Percentiles rank a stretch among this genome's conserved stretches.
Evolutionary conservation across 2,888 invertebrate species (phyloP).

Genomic region (Petrolisthes manimaculis): DNA sequence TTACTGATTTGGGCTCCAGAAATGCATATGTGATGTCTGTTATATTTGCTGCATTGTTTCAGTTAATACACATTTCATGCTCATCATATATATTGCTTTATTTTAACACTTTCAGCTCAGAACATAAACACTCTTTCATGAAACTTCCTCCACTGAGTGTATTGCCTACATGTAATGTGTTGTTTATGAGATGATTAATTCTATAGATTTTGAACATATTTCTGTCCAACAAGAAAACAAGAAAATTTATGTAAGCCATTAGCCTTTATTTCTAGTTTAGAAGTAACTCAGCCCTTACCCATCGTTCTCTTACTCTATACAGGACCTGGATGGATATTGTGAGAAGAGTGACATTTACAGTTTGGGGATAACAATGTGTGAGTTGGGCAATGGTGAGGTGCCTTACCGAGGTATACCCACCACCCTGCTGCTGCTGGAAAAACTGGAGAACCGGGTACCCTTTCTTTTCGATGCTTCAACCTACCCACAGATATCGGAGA

Average conservation of each 20-base stretch:
- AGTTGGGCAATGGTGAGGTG: constrained; percentile 75
- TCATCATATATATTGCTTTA: not conserved
- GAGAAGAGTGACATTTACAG: constrained; percentile 93
- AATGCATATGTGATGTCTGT: too few relatives aligned
- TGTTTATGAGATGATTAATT: too few relatives aligned
- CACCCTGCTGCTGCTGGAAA: constrained; percentile 63
- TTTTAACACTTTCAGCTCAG: not conserved
- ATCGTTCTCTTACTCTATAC: constrained; percentile 63
- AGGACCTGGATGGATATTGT: constrained; percentile 88
- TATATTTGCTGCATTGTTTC: too few relatives aligned
- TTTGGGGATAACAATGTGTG: constrained; percentile 87
- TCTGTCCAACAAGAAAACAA: too few relatives aligned
- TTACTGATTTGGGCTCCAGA: too few relatives aligned
- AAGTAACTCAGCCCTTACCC: too few relatives aligned
- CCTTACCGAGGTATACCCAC: constrained; percentile 58
- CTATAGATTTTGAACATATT: too few relatives aligned
- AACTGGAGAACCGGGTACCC: constrained; percentile 61
- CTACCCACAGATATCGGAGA: constrained; percentile 31
- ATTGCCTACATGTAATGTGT: too few relatives aligned
- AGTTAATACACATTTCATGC: not conserved
- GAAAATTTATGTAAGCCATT: too few relatives aligned
- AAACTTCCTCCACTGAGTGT: too few relatives aligned
- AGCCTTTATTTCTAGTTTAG: too few relatives aligned
- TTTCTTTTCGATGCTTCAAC: constrained; percentile 58
- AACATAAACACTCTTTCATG: too few relatives aligned